A percentile compares a stretch with the other conserved stretches of the same genome.
phyloP scores from a whole-genome alignment of 2,888 invertebrate species.

The Uloborus plumipes region DNA sequence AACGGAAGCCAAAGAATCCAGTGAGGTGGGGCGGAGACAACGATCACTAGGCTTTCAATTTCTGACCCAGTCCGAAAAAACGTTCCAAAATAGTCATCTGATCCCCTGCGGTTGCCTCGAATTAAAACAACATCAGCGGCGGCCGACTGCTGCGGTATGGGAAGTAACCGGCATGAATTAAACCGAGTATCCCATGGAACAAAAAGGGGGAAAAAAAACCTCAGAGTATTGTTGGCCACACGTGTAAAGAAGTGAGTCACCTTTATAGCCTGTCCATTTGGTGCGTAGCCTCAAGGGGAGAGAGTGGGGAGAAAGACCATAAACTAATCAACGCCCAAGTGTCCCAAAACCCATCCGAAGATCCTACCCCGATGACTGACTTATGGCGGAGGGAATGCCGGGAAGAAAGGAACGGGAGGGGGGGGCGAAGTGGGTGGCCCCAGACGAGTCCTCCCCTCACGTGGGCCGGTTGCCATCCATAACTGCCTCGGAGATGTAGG shows the following conservation, averaged over 20 bases:
- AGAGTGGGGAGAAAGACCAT: conserved; percentile 17
- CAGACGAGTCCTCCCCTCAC: not conserved
- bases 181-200: not conserved
- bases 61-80: too few species aligned
- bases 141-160: conserved; percentile 19
- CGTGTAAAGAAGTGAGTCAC: conserved; percentile 48
- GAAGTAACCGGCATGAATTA: not conserved
- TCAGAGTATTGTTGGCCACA: conserved; percentile 29
- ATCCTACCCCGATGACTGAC: conserved; percentile 29
- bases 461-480: not conserved
- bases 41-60: not conserved
- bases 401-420: not conserved
- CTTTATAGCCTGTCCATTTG: conserved; percentile 43
- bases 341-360: conserved; percentile 1
- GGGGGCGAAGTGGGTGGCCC: not conserved
- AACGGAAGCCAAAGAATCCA: too few species aligned
- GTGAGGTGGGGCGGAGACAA: not conserved
- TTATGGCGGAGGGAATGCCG: not conserved
- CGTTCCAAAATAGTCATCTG: not conserved
- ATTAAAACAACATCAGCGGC: conserved; percentile 55
- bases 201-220: conserved; percentile 25
- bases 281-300: conserved; percentile 13
- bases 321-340: conserved; percentile 50
- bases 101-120: conserved; percentile 11
- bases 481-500: conserved; percentile 26